Percentiles rank a stretch among this genome's conserved stretches.
phyloP scores from a whole-genome alignment of 2,113 vertebrate species.

The Proteles cristata region DNA sequence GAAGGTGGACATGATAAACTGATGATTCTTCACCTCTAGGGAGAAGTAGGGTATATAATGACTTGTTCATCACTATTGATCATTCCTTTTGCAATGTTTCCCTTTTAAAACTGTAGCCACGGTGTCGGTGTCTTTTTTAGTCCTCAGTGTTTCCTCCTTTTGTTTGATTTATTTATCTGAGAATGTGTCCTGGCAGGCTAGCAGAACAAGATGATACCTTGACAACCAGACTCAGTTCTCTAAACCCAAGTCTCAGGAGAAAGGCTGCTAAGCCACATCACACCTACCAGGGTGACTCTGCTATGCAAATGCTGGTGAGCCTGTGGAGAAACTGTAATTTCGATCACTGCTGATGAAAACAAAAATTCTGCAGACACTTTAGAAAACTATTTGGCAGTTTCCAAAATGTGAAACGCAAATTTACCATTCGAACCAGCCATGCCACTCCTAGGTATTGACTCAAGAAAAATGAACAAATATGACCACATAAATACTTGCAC shows the following conservation, averaged over 20 bases:
- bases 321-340: not conserved
- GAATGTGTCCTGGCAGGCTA: not conserved
- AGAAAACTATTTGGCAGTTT: conserved; percentile 4
- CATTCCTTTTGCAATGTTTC: not conserved
- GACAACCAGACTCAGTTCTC: not conserved
- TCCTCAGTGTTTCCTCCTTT: not conserved
- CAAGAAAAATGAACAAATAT: not conserved
- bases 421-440: not conserved
- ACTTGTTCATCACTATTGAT: not conserved
- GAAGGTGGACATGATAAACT: not conserved
- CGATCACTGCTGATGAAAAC: not conserved
- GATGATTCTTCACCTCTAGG: not conserved
- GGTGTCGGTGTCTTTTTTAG: not conserved
- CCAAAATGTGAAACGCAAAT: not conserved
- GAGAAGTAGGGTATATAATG: not conserved
- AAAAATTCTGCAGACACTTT: not conserved
- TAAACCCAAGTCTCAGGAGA: not conserved
- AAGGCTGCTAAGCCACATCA: not conserved
- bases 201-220: not conserved
- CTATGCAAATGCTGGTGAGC: not conserved
- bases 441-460: not conserved
- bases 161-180: not conserved
- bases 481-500: not conserved
- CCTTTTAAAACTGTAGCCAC: not conserved
- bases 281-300: not conserved